Conservation (phyloP, 2,888 invertebrate genomes). For the Ormyrus pomaceus region DNA sequence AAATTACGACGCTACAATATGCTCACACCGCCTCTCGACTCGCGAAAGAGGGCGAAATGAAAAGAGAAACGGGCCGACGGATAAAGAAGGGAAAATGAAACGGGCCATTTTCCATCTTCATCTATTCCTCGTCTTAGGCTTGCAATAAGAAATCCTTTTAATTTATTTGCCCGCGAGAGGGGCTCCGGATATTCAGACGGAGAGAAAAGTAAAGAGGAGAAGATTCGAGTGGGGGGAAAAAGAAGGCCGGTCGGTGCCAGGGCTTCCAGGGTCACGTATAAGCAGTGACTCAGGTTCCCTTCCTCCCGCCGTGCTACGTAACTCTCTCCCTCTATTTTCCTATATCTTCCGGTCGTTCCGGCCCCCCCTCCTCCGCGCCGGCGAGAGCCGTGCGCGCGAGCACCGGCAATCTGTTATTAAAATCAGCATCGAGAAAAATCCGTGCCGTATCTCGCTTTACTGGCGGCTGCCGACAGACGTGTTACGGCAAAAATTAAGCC, state of each 20-base stretch:
- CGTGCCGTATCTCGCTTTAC: slow-evolving; percentile 73
- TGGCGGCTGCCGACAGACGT: slow-evolving; percentile 68
- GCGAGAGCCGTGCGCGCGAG: not conserved
- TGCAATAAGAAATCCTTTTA: slow-evolving; percentile 59
- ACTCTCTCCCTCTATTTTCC: slow-evolving; percentile 41
- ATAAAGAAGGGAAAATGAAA: slow-evolving; percentile 37
- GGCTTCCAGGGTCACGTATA: slow-evolving; percentile 69
- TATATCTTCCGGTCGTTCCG: slow-evolving; percentile 32
- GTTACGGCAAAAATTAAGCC: slow-evolving; percentile 75
- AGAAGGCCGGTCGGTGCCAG: slow-evolving; percentile 56
- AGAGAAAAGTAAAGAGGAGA: slow-evolving; percentile 42
- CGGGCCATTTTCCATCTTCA: slow-evolving; percentile 49
- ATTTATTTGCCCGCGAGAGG: slow-evolving; percentile 58
- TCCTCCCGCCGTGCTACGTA: slow-evolving; percentile 11
- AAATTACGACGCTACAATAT: slow-evolving; percentile 43
- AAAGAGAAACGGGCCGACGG: slow-evolving; percentile 16
- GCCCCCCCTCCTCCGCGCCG: not conserved
- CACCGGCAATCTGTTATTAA: slow-evolving; percentile 73
- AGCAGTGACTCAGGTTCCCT: slow-evolving; percentile 70
- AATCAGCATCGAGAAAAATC: slow-evolving; percentile 76
- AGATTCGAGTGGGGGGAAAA: slow-evolving; percentile 40
- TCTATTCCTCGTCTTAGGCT: slow-evolving; percentile 47
- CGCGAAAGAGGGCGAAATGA: slow-evolving; percentile 18
- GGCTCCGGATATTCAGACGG: not conserved
- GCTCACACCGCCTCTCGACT: not conserved